These are phyloP conservation scores for Onychomys torridus DNA, from an alignment of 2,797 vertebrate genomes.

Conservation along the genomic window DNA sequence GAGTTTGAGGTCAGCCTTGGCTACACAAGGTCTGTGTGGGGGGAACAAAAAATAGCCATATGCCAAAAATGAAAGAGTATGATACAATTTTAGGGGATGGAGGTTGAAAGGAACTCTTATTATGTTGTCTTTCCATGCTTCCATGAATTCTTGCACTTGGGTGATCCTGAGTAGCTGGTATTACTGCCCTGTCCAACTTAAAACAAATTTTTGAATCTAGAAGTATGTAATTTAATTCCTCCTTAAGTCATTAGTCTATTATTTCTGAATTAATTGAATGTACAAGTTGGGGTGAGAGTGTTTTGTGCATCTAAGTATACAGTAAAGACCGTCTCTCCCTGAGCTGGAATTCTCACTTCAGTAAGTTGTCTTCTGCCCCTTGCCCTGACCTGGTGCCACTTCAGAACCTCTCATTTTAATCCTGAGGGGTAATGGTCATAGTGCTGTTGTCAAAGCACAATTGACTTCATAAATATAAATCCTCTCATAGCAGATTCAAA, in stretches of 20 bases:
- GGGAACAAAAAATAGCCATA: not conserved
- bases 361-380: not conserved
- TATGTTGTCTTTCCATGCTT: not conserved
- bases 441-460: not conserved
- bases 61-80: not conserved
- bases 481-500: not conserved
- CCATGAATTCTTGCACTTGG: not conserved
- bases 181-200: not conserved
- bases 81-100: not conserved
- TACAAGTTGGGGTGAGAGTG: constrained; percentile 3
- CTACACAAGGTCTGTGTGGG: not conserved
- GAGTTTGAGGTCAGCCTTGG: not conserved
- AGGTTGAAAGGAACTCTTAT: not conserved
- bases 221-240: not conserved
- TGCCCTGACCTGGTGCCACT: not conserved
- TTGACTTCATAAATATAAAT: not conserved
- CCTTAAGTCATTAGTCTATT: not conserved
- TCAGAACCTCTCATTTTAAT: constrained; percentile 42
- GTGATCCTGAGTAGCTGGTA: not conserved
- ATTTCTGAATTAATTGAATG: not conserved
- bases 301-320: not conserved
- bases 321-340: not conserved
- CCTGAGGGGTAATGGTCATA: constrained; percentile 12
- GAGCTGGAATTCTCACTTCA: not conserved
- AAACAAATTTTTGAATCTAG: constrained; percentile 1